phyloP scores from a whole-genome alignment of 2,113 vertebrate species.

The Syrmaticus mikado region DNA sequence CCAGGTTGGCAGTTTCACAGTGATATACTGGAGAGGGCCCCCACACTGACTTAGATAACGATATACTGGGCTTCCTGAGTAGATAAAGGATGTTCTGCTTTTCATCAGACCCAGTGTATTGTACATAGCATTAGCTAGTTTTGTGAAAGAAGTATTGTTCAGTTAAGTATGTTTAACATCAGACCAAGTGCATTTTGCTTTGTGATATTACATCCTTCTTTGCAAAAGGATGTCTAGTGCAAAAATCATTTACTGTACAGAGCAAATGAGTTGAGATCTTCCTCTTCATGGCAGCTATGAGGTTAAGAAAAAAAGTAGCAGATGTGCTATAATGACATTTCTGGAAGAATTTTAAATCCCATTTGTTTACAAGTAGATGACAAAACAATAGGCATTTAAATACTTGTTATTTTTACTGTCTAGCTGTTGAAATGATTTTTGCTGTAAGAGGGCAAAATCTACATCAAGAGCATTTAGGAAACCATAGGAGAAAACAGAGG shows the following conservation, averaged over 20 bases:
- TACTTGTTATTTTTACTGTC: conserved; percentile 30
- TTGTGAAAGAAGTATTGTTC: no score
- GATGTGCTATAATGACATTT: conserved; percentile 13
- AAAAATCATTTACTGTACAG: not conserved
- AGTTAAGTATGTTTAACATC: no score
- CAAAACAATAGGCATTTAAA: conserved; percentile 43
- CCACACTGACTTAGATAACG: no score
- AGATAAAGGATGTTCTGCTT: no score
- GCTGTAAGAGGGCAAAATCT: conserved; percentile 33
- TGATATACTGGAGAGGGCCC: no score
- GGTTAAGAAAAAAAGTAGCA: not conserved
- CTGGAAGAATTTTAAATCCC: conserved; percentile 28
- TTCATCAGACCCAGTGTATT: no score
- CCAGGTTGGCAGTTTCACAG: no score
- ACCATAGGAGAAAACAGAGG: not conserved
- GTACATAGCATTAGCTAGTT: no score
- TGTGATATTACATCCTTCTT: not conserved
- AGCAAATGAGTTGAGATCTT: not conserved
- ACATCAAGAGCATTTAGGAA: conserved; percentile 19
- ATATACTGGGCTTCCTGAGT: no score
- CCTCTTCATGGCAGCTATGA: not conserved
- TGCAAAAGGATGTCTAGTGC: not conserved
- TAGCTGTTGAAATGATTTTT: conserved; percentile 21
- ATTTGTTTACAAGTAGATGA: conserved; percentile 42
- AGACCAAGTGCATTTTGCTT: no score